Conservation (phyloP, 2,113 vertebrate species). For the Hydrolagus affinis region DNA sequence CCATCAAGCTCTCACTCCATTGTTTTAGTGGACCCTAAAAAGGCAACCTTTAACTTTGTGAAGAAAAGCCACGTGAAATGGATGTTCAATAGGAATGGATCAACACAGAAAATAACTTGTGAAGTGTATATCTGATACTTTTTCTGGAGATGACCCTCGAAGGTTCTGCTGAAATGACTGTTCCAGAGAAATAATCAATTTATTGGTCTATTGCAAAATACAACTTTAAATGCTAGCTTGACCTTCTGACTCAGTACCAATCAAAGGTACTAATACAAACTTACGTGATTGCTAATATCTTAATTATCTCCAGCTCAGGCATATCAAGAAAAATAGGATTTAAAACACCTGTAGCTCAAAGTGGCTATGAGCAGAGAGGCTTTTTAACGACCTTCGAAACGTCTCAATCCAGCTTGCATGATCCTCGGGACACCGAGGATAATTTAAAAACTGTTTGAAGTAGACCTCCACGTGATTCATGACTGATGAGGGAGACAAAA, state of each 20-base stretch:
- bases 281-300: conserved; percentile 3
- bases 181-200: background rate
- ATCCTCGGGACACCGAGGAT: background rate
- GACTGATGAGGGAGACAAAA: background rate
- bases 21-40: background rate
- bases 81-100: background rate
- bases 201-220: background rate
- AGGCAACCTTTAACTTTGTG: conserved; percentile 8
- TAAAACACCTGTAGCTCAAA: background rate
- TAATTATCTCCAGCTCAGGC: background rate
- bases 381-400: too few relatives aligned
- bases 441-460: background rate
- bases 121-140: background rate
- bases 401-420: background rate
- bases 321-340: background rate
- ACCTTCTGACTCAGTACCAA: background rate
- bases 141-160: background rate
- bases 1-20: background rate
- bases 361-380: background rate
- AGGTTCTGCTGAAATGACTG: background rate
- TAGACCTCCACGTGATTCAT: background rate
- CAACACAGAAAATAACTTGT: background rate
- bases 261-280: conserved; percentile 11
- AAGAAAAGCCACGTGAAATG: background rate
- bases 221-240: background rate